Percentiles rank a stretch among this genome's conserved stretches.
Conservation (phyloP, 2,888 invertebrate species). For the Arge pagana region DNA sequence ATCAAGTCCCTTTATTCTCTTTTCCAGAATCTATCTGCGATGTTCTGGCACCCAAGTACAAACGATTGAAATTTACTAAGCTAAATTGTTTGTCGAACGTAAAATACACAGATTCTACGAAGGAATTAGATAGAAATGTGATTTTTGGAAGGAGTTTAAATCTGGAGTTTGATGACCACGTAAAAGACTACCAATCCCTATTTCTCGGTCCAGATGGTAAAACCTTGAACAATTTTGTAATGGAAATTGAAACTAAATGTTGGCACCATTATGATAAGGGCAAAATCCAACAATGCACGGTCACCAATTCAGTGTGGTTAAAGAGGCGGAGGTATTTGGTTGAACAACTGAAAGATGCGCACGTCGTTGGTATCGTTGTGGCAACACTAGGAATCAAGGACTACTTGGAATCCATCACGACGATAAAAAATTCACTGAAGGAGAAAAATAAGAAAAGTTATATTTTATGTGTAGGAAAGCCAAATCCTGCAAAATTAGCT, state of each 20-base stretch:
- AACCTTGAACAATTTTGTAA: slow-evolving; percentile 67
- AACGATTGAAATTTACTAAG: slow-evolving; percentile 36
- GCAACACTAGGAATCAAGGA: slow-evolving; percentile 86
- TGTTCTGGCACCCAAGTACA: slow-evolving; percentile 34
- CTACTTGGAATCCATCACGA: slow-evolving; percentile 74
- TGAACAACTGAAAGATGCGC: slow-evolving; percentile 91
- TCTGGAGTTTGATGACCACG: slow-evolving; percentile 38
- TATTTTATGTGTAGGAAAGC: slow-evolving; percentile 90
- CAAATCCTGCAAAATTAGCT: slow-evolving; percentile 92
- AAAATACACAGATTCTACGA: slow-evolving; percentile 33
- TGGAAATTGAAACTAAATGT: slow-evolving; percentile 60
- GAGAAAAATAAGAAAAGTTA: slow-evolving; percentile 85
- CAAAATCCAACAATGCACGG: slow-evolving; percentile 54
- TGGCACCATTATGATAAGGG: slow-evolving; percentile 66
- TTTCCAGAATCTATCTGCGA: slow-evolving; percentile 39
- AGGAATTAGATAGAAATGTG: slow-evolving; percentile 24
- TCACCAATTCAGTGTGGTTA: slow-evolving; percentile 66
- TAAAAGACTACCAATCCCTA: slow-evolving; percentile 65
- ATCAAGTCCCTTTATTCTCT: slow-evolving; percentile 11
- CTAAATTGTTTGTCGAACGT: slow-evolving; percentile 45
- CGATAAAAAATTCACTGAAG: slow-evolving; percentile 70
- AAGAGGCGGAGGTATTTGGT: slow-evolving; percentile 81
- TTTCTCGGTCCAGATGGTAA: slow-evolving; percentile 71
- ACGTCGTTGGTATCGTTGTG: slow-evolving; percentile 85
- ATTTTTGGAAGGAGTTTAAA: slow-evolving; percentile 46